Base-by-base conservation (phyloP, 2,113 vertebrate genomes). In the Potamarius usumacintae region DNA sequence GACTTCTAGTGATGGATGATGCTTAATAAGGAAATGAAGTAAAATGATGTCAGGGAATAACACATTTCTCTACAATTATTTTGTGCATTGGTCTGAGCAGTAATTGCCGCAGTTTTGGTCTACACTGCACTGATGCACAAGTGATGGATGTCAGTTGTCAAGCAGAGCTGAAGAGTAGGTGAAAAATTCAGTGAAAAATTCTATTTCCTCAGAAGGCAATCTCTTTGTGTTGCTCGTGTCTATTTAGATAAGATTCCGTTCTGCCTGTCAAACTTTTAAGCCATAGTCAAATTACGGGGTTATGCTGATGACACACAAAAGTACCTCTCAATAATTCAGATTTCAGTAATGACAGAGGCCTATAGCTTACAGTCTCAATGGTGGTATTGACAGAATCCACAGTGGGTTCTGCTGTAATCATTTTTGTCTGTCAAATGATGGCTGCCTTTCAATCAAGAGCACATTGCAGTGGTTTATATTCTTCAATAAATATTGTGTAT, bases 41-140 rank as follows among this genome's bases (percentile, higher is more conserved):
- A 90, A 92, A 92, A 92, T 88, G 87, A 92, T 91, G 90, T 91
- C 88, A 90, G 90, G 89, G 90, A 91, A 91, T 91, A 92, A 91
- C 89, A 90, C 86, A 91, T 90, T 92, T 89, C 88, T 90, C 85
- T 87, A 86, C 91, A 92, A 92, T 92, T 91, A 91, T 92, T 91
- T 90, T 90, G 87, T 89, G 86, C 89, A 88, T 89, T 90, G 90
- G 89, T 87, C 88, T 88, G 92, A 92, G 87, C 89, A 88, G 86
- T 91, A 91, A 90, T 90, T 90, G 89, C 83, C 27, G 71, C 76
- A 72, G 87, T 92, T 87, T 83, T 78, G 88, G 81, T 88, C 78
- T 82, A 87, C 62, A 84, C 88, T 74, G 87, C 86, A 86, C 81
- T 91, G 91, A 88, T 89, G 91, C 84, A 85, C 89, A 90, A 87